Conservation (phyloP, 2,113 vertebrate genomes). For the Aphelocoma coerulescens region DNA sequence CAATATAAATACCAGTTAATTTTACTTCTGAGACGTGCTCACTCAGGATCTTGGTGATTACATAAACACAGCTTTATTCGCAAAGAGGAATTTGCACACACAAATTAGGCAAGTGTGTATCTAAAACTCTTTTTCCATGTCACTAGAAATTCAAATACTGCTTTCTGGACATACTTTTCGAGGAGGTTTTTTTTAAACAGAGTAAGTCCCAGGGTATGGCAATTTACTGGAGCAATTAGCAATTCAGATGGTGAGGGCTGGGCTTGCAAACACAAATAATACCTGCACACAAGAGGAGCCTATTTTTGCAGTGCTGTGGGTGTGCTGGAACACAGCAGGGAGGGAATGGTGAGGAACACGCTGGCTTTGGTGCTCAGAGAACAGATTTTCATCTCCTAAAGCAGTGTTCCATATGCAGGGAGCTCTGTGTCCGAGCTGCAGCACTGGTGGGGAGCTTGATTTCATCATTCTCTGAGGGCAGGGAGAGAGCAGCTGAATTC, state of each 20-base stretch:
- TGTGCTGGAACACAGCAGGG: background rate
- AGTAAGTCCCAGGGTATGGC: accelerated
- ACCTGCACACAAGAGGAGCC: background rate
- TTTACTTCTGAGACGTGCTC: background rate
- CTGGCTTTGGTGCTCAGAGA: background rate
- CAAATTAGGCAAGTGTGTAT: background rate
- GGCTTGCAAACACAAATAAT: background rate
- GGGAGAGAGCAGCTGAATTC: background rate
- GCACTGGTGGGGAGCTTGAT: background rate
- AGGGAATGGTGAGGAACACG: background rate
- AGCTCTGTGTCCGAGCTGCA: background rate
- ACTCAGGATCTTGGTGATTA: background rate
- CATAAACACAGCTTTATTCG: background rate
- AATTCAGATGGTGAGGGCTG: background rate
- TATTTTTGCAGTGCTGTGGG: background rate
- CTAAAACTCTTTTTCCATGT: background rate
- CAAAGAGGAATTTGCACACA: background rate
- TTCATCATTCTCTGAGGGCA: background rate
- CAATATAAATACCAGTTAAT: background rate
- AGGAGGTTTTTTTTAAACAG: background rate
- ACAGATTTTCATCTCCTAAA: background rate
- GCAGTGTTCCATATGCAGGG: background rate
- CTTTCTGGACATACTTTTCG: background rate
- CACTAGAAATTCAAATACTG: background rate
- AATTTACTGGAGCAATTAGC: background rate